Evolutionary conservation across 2,113 vertebrate genomes (phyloP).

Genomic region (Ceuthmochares aereus): DNA sequence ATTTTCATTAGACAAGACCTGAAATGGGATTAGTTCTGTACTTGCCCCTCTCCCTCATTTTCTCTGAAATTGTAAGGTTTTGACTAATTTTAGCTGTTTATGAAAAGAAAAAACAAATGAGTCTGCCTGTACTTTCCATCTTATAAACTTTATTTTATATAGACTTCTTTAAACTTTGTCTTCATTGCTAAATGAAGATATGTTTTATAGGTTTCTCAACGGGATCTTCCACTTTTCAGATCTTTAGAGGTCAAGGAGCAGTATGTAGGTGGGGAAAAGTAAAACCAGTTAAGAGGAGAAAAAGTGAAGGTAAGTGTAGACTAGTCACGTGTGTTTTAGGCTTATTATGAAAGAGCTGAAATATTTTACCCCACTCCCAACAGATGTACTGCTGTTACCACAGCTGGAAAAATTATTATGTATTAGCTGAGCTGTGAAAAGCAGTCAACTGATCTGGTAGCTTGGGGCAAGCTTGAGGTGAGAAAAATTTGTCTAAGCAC

Average conservation of each 20-base stretch:
- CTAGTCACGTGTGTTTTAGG: not conserved
- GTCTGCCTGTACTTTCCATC: not conserved
- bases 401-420: not conserved
- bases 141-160: not conserved
- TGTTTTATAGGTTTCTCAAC: not conserved
- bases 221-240: not conserved
- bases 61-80: not conserved
- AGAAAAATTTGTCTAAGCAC: not conserved
- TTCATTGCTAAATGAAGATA: not conserved
- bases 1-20: not conserved
- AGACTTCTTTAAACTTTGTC: not conserved
- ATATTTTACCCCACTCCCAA: not conserved
- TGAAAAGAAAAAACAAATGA: not conserved
- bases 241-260: not conserved
- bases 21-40: not conserved
- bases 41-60: not conserved
- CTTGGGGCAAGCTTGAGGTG: not conserved
- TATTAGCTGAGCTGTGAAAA: not conserved
- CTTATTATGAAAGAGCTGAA: not conserved
- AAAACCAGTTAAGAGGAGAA: not conserved
- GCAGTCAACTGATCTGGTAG: not conserved
- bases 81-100: not conserved
- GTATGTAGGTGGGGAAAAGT: not conserved
- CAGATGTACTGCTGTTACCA: not conserved
- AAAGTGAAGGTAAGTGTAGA: not conserved